These are phyloP conservation scores for Hetaerina americana DNA, from an alignment of 1,140 invertebrate genomes.

Conservation along the genomic window DNA sequence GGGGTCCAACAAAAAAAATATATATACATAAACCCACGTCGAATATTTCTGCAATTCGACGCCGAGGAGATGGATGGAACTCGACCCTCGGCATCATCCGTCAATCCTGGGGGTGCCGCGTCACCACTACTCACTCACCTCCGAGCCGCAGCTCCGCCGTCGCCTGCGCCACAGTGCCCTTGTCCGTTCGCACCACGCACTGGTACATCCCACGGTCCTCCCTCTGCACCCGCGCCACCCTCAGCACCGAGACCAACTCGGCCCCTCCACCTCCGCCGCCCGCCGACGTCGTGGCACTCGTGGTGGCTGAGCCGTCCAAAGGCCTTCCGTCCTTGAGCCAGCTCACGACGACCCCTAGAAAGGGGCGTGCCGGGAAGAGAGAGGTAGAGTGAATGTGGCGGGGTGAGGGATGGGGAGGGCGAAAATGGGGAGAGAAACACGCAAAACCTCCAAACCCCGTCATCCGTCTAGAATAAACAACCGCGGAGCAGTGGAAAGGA, in stretches of 20 bases:
- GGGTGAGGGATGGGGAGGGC: too few species aligned
- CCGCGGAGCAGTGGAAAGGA: too few species aligned
- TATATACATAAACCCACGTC: too few species aligned
- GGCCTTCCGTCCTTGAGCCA: constrained; percentile 68
- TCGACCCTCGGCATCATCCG: too few species aligned
- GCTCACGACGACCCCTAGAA: constrained; percentile 13
- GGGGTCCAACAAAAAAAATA: too few species aligned
- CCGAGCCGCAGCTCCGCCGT: constrained; percentile 65
- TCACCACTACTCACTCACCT: constrained; percentile 36
- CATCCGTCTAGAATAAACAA: too few species aligned
- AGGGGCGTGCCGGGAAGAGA: too few species aligned
- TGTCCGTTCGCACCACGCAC: constrained; percentile 58
- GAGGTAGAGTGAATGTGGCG: background rate
- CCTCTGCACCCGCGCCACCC: constrained; percentile 51
- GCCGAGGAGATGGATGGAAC: too few species aligned
- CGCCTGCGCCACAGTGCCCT: constrained; percentile 65
- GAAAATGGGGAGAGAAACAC: too few species aligned
- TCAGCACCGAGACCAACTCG: constrained; percentile 34
- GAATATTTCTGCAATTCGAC: too few species aligned
- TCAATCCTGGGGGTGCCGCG: too few species aligned
- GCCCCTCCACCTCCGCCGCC: background rate
- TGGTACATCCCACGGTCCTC: constrained; percentile 78
- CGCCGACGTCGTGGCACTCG: background rate
- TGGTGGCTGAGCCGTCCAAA: constrained; percentile 33
- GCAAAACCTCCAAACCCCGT: too few species aligned